Evolutionary conservation across 2,888 invertebrate species (phyloP), one percentile per base, ranked within the genome.

Genomic region (Melanotus villosus): DNA sequence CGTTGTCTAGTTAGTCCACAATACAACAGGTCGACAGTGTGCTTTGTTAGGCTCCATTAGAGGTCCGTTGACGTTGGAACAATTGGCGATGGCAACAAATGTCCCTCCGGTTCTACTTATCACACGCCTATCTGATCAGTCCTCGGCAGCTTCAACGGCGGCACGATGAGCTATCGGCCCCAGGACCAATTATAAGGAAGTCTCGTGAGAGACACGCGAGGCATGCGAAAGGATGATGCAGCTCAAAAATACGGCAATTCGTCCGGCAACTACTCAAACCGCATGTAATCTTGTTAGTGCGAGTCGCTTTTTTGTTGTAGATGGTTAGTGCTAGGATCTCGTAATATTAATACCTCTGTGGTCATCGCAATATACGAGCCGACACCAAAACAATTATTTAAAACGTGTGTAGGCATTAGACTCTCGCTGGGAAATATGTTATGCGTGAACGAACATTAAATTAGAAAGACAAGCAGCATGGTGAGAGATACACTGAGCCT

Each of bases 1-100:
- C 78, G 82, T 80, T 82, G 75, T 83, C 84, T 81, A 83, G 83
- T 83, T 83, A 84, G 82, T 77, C 78, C 79, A 80, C 81, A 81
- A 81, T 82, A 81, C 80, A 79, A 77, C 79, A 79, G 79, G 78
- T 77, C 81, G 82, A 82, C 82, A 82, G 82, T 78, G 72, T 75
- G 79, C 81, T 82, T 82, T 83, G 82, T 83, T 82, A 77, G 77
- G 77, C 75, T 78, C 80, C 78, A 80, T 80, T 80, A 80, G 80
- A 80, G 79, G 81, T 76, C 80, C 79, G 78, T 72, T 77, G 78
- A 78, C 77, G 70, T 75, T 70, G 75, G 79, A 81, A 83, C 83
- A 83, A 83, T 83, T 82, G 81, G 78, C 80, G 78, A 80, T 79
- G 79, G 79, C 80, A 82, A 83, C 82, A 79, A 82, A 83, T 82